These are phyloP conservation scores for Hetaerina americana DNA, from an alignment of 1,140 invertebrate species.

Conservation along the genomic window DNA sequence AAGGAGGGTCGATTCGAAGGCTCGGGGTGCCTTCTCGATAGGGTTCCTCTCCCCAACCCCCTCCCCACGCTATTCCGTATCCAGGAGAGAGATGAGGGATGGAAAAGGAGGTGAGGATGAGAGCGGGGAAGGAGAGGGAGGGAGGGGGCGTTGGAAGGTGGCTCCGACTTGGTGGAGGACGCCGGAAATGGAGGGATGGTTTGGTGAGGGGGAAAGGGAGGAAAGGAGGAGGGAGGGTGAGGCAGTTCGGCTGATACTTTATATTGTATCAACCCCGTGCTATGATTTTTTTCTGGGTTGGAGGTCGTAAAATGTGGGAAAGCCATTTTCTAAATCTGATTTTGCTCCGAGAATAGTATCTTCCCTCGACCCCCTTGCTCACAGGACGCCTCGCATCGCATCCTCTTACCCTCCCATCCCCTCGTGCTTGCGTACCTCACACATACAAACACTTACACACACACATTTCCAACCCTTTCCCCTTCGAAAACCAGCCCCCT, in stretches of 20 bases:
- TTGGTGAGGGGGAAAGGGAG: not conserved
- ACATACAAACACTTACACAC: too few species aligned
- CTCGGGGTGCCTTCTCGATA: too few species aligned
- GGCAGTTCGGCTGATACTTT: not conserved
- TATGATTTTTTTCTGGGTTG: not conserved
- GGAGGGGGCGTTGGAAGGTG: too few species aligned
- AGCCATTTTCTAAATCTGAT: not conserved
- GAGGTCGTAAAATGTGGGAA: not conserved
- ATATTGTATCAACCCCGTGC: not conserved
- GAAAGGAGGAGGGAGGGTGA: not conserved
- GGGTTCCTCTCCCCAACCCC: too few species aligned
- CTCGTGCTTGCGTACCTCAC: too few species aligned
- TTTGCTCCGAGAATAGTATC: not conserved
- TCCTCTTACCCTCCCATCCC: too few species aligned
- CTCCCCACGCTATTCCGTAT: too few species aligned
- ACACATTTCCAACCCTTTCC: too few species aligned
- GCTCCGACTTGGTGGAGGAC: not conserved
- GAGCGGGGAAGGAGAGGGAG: not conserved
- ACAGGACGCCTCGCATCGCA: too few species aligned
- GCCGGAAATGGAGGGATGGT: not conserved
- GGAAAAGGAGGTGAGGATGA: not conserved
- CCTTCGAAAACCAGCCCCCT: too few species aligned
- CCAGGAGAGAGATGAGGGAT: not conserved
- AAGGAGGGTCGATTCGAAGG: too few species aligned
- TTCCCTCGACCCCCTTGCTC: too few species aligned